Evolutionary conservation across 2,113 vertebrate species (phyloP).

Genomic region (Hydrochoerus hydrochaeris): DNA sequence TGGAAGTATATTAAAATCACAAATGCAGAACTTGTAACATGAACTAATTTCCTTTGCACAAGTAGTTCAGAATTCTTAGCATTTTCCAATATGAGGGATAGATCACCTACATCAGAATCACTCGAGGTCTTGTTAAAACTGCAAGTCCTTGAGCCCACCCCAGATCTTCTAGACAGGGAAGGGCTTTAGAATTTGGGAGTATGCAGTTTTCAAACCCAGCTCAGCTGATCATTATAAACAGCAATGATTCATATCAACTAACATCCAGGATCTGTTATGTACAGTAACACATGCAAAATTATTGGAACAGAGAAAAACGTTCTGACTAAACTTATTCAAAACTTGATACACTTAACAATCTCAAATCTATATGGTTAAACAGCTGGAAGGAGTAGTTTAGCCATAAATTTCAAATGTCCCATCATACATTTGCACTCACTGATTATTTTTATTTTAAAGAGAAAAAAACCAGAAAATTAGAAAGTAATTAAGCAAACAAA

Average conservation of each 20-base stretch:
- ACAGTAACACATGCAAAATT: not conserved
- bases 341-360: not conserved
- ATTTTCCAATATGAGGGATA: not conserved
- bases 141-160: not conserved
- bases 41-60: not conserved
- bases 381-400: not conserved
- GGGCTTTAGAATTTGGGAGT: not conserved
- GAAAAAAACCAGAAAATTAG: no score
- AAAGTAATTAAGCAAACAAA: no score
- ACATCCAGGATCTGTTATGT: not conserved
- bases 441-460: not conserved
- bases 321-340: not conserved
- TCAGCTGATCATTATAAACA: not conserved
- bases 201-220: not conserved
- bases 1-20: not conserved
- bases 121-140: not conserved
- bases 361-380: not conserved
- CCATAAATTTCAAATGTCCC: slow-evolving; percentile 1
- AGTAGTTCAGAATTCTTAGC: not conserved
- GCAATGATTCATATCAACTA: not conserved
- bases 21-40: not conserved
- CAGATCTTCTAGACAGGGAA: not conserved
- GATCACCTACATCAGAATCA: not conserved
- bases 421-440: not conserved
- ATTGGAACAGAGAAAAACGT: not conserved